Conservation (phyloP, 2,113 vertebrate species). For the Tragelaphus buxtoni region DNA sequence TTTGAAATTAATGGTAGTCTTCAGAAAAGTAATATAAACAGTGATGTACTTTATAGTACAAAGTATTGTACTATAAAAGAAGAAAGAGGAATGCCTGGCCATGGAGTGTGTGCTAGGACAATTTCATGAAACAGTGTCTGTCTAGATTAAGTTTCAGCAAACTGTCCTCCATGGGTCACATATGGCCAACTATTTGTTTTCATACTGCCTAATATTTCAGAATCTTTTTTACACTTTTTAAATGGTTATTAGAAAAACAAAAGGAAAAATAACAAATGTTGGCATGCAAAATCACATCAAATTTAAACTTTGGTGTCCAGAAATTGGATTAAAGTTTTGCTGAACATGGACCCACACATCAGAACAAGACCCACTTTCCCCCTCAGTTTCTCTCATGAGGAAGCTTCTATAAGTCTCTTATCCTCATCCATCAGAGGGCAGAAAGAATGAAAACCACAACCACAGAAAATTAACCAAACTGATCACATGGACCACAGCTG, state of each 20-base stretch:
- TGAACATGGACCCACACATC: background rate
- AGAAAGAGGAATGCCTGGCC: background rate
- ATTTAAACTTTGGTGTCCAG: background rate
- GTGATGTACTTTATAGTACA: background rate
- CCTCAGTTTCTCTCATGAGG: background rate
- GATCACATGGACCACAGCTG: background rate
- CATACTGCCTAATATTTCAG: background rate
- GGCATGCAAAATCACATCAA: background rate
- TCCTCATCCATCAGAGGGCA: background rate
- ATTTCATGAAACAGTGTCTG: background rate
- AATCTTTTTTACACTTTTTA: background rate
- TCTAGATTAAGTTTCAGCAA: background rate
- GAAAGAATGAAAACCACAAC: no score
- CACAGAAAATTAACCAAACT: background rate
- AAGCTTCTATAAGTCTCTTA: background rate
- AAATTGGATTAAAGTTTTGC: background rate
- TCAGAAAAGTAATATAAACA: background rate
- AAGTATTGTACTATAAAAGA: background rate
- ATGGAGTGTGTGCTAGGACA: background rate
- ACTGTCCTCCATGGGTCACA: background rate
- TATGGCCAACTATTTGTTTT: background rate
- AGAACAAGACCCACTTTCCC: background rate
- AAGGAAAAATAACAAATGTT: background rate
- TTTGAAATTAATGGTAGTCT: background rate
- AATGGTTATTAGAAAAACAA: background rate